A percentile compares a stretch with the other conserved stretches of the same genome.
Conservation (phyloP, 2,113 vertebrate species). For the Leptodactylus fuscus region DNA sequence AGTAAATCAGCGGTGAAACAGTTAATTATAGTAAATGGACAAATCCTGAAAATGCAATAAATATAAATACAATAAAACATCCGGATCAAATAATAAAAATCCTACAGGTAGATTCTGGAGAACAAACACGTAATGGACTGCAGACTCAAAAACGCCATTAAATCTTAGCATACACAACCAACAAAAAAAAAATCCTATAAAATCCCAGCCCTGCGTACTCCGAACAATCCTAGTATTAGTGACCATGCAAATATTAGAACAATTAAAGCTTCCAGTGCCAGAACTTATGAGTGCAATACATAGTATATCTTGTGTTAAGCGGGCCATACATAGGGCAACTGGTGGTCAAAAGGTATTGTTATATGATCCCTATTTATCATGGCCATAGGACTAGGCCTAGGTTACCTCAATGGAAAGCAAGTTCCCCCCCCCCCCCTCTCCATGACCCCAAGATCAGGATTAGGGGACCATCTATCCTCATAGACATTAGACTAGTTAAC, state of each 20-base stretch:
- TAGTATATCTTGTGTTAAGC: not conserved
- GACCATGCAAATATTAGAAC: not conserved
- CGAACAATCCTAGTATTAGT: not conserved
- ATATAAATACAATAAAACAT: not conserved
- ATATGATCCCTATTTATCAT: not conserved
- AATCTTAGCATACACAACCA: not conserved
- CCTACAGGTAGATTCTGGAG: not conserved
- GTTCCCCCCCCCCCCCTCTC: too few relatives aligned
- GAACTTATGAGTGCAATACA: not conserved
- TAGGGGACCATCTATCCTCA: too few relatives aligned
- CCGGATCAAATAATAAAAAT: not conserved
- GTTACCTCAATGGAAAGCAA: too few relatives aligned
- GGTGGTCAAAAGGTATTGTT: not conserved
- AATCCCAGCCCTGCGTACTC: not conserved
- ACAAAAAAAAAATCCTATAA: not conserved
- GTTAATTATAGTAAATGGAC: not conserved
- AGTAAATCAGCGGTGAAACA: too few relatives aligned
- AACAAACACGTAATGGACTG: not conserved
- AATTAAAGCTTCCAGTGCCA: constrained; percentile 1
- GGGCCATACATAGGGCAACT: not conserved
- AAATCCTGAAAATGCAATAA: not conserved
- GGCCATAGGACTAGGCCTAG: too few relatives aligned
- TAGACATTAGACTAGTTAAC: too few relatives aligned
- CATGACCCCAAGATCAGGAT: too few relatives aligned
- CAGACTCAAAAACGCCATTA: not conserved